These are phyloP conservation scores for Protonemura montana DNA, from an alignment of 2,888 invertebrate genomes.

Conservation along the genomic window DNA sequence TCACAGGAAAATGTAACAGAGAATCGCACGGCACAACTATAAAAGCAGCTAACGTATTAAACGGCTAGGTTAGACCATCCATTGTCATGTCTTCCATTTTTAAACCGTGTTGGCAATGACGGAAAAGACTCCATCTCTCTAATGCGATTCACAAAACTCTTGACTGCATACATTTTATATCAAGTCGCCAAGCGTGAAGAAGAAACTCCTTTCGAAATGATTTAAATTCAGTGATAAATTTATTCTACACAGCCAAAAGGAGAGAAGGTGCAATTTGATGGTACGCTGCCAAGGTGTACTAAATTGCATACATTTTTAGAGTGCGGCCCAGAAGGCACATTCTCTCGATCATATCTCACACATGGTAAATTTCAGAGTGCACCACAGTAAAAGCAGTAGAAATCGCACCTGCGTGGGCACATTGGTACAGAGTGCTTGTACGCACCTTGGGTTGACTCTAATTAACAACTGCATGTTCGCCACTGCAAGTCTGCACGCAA, in stretches of 20 bases:
- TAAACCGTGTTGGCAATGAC: background rate
- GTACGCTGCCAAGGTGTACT: background rate
- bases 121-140: background rate
- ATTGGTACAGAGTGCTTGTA: too few species aligned
- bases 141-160: background rate
- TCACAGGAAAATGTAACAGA: too few species aligned
- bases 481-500: background rate
- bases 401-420: background rate
- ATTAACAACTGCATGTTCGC: background rate
- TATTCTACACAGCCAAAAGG: background rate
- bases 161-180: background rate
- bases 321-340: background rate
- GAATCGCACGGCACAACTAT: background rate
- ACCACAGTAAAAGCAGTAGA: background rate
- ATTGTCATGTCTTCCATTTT: background rate
- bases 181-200: conserved; percentile 1
- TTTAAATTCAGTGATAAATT: conserved; percentile 7
- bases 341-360: background rate
- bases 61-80: background rate
- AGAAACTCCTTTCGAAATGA: conserved; percentile 1
- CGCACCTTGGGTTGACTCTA: too few species aligned
- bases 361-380: background rate
- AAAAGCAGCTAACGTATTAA: background rate
- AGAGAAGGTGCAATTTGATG: background rate
- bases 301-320: background rate